Percentiles rank a stretch among this genome's conserved stretches.
These are phyloP conservation scores for Hylaeus volcanicus DNA, from an alignment of 1,140 invertebrate genomes.

Conservation along the genomic window DNA sequence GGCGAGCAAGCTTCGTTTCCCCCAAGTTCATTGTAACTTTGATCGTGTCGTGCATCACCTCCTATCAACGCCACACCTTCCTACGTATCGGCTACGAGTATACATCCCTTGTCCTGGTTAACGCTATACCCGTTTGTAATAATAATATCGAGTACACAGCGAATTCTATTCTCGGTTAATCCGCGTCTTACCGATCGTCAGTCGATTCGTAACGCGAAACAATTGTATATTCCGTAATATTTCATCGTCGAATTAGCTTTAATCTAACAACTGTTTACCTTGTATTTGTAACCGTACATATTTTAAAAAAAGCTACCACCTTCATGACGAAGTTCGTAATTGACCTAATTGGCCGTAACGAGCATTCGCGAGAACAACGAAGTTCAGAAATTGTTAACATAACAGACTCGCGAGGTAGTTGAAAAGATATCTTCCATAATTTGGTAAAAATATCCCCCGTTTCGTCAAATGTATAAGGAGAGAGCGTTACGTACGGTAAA, in stretches of 20 bases:
- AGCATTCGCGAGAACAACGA: constrained; percentile 9
- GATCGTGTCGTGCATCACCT: constrained; percentile 22
- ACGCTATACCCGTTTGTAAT: constrained; percentile 5
- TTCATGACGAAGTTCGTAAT: constrained; percentile 42
- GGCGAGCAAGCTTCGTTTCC: constrained; percentile 15
- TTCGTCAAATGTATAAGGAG: constrained; percentile 13
- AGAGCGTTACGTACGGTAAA: constrained; percentile 17
- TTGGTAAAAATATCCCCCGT: not conserved
- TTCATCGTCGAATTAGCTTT: too few species aligned
- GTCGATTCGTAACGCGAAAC: not conserved
- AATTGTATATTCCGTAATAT: not conserved
- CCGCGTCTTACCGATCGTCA: not conserved
- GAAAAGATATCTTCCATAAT: not conserved
- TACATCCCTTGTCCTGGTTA: constrained; percentile 32
- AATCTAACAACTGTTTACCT: too few species aligned
- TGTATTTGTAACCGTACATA: not conserved
- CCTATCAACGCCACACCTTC: constrained; percentile 44
- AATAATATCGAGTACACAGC: constrained; percentile 29
- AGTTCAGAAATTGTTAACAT: not conserved
- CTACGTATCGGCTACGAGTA: constrained; percentile 6
- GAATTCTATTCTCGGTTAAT: not conserved
- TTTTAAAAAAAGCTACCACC: constrained; percentile 53
- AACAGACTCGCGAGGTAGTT: not conserved
- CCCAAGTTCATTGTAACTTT: constrained; percentile 57
- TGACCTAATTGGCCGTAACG: constrained; percentile 56